Evolutionary conservation across 2,797 vertebrate species (phyloP).

Genomic region (Melopsittacus undulatus): DNA sequence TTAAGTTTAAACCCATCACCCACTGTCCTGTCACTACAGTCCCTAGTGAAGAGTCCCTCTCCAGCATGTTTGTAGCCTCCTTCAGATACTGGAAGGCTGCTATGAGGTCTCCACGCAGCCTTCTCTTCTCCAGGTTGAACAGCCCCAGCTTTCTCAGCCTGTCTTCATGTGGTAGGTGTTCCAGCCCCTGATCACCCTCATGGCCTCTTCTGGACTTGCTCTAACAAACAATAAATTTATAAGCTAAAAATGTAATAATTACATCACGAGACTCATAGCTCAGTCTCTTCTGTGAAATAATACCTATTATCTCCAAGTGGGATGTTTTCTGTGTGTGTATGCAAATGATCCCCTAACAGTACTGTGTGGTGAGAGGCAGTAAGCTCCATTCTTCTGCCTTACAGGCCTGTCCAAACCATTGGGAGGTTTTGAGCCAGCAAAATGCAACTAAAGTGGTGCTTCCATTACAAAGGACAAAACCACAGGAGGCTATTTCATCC

Average conservation of each 20-base stretch:
- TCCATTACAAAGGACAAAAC: background rate
- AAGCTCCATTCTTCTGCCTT: background rate
- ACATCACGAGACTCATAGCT: background rate
- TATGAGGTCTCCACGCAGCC: background rate
- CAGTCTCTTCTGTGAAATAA: background rate
- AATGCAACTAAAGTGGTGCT: background rate
- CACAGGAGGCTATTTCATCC: background rate
- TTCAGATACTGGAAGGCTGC: background rate
- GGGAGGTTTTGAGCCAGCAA: background rate
- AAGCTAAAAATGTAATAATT: background rate
- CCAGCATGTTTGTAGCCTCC: background rate
- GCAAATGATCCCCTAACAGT: background rate
- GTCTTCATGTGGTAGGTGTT: background rate
- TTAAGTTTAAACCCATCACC: background rate
- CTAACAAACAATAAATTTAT: background rate
- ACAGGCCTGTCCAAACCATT: background rate
- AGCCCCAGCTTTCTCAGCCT: background rate
- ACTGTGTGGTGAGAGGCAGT: background rate
- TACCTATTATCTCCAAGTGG: background rate
- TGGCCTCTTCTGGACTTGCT: background rate
- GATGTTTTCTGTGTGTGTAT: background rate
- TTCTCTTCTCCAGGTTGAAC: background rate
- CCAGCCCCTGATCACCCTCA: background rate
- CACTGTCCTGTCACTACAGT: background rate
- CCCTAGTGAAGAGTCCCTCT: background rate